Evolutionary conservation across 2,113 vertebrate species (phyloP).

Genomic region (Oreotragus oreotragus): DNA sequence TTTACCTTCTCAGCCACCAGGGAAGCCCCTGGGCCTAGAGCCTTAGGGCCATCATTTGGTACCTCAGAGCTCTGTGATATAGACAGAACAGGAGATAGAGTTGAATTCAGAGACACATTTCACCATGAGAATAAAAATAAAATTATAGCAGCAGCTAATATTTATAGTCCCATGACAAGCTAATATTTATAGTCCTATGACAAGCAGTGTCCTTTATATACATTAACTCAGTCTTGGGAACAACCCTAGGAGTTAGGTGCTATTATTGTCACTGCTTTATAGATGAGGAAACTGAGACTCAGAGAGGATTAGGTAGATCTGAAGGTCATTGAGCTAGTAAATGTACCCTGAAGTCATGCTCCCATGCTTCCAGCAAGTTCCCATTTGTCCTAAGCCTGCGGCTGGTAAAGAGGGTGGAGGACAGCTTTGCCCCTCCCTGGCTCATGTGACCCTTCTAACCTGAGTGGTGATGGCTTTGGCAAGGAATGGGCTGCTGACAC

Average conservation of each 20-base stretch:
- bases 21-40: not conserved
- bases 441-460: not conserved
- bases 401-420: not conserved
- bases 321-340: not conserved
- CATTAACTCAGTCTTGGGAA: not conserved
- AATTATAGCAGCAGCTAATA: not conserved
- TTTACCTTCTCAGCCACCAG: not conserved
- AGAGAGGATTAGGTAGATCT: not conserved
- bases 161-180: not conserved
- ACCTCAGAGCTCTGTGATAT: not conserved
- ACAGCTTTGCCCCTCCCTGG: not conserved
- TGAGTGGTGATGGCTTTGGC: not conserved
- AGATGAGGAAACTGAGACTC: not conserved
- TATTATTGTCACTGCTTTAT: not conserved
- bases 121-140: not conserved
- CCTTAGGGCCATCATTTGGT: not conserved
- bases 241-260: not conserved
- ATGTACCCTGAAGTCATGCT: not conserved
- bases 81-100: not conserved
- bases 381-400: not conserved
- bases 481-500: not conserved
- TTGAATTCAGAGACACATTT: not conserved
- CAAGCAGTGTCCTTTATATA: not conserved
- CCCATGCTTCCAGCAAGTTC: not conserved
- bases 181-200: not conserved